Evolutionary conservation across 64 coral and sea anemone genomes (phyloP), one percentile per base, ranked within the genome.

Genomic region (Dendrophyllia cribrosa): DNA sequence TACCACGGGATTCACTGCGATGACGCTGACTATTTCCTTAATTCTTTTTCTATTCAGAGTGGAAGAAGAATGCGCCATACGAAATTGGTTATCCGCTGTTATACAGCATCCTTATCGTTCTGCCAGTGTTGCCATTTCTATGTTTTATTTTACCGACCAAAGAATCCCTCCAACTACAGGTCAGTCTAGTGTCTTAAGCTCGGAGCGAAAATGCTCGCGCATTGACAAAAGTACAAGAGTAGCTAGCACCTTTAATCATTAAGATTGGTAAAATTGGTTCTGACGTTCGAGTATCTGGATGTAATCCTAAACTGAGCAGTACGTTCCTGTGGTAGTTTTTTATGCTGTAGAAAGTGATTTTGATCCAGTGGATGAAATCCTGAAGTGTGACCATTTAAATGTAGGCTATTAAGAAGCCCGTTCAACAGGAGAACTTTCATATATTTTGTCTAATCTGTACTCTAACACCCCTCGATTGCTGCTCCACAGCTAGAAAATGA

Each of bases 11-110:
- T 34, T 34, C 3, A 19, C 2, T 48, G 3, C 45, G 53, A 56
- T 9, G 53, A 56, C 7, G 70, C 20, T 16, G 11, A 43, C 2
- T 75, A 49, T 75, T 23, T 50, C 0, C 0, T 20, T 44, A 3
- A 21, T 16, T 82, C 6, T 82, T 46, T 82, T 62, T 16, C 58
- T 49, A 51, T 63, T 67, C 43, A 84, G 80, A 49, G 45, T 84
- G 80, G 80, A 51, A 49, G 59, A 67, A 20, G 80, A 48, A 84
- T 20, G 44, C 80, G 45, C 62, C 80, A 4, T 84, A 84, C 9
- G 62, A 84, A 68, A 68, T 84, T 51, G 80, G 62, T 23, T 84
- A 84, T 14, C 80, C 80, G 9, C 20, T 84, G 9, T 52, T 84
- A 19, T 84, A 67, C 58, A 65, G 60, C 61, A 19, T 49, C 44